Conservation (phyloP, 2,113 vertebrate genomes). For the Gymnobelideus leadbeateri region DNA sequence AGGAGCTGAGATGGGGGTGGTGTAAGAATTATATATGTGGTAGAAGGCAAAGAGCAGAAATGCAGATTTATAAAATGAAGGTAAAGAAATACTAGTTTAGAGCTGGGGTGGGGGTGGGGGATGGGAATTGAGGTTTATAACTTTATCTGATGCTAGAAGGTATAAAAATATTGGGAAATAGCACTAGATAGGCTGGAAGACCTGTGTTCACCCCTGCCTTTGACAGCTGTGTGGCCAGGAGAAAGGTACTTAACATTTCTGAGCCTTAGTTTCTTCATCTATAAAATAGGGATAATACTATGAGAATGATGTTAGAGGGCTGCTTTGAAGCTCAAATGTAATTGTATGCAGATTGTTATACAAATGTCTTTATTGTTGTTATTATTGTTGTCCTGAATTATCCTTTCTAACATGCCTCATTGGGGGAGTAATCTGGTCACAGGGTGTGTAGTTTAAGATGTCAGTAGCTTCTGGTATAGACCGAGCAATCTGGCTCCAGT, state of each 20-base stretch:
- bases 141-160: background rate
- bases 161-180: background rate
- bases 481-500: background rate
- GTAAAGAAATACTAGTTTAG: background rate
- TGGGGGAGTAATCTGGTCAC: background rate
- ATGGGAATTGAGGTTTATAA: background rate
- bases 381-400: background rate
- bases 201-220: background rate
- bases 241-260: background rate
- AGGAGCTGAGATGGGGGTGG: background rate
- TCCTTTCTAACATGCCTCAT: background rate
- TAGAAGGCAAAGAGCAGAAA: background rate
- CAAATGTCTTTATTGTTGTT: background rate
- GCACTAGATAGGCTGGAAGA: background rate
- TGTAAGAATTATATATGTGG: background rate
- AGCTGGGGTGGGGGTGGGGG: background rate
- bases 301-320: background rate
- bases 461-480: rapidly evolving
- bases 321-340: background rate
- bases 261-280: background rate
- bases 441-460: background rate
- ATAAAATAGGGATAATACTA: background rate
- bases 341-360: background rate
- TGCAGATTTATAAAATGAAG: background rate
- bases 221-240: background rate